Conservation (phyloP, 1,140 invertebrate species). For the Wiebesia pumilae region DNA sequence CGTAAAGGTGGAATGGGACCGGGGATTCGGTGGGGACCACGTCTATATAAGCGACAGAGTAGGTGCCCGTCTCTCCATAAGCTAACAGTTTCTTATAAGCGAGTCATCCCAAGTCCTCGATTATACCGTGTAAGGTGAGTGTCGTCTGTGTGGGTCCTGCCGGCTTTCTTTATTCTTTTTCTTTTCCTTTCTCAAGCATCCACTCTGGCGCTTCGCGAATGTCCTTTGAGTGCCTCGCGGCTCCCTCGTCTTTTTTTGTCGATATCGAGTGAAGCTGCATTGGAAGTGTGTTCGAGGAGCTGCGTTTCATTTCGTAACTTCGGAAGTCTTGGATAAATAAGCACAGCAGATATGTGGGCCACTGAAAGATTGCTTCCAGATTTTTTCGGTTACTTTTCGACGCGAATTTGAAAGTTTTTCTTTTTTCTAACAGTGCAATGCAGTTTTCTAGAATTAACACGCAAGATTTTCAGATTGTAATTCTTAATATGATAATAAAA, state of each 20-base stretch:
- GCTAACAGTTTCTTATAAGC: conserved; percentile 67
- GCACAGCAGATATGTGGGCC: background rate
- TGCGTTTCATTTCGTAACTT: background rate
- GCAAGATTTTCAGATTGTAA: background rate
- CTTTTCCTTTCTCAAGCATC: background rate
- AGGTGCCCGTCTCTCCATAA: conserved; percentile 70
- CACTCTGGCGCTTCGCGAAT: background rate
- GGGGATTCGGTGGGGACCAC: conserved; percentile 64
- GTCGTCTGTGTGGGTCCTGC: background rate
- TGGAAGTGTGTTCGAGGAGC: background rate
- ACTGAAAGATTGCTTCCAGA: background rate
- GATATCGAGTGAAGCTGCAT: background rate
- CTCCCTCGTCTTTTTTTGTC: background rate
- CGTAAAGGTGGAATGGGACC: conserved; percentile 29
- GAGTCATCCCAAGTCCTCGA: conserved; percentile 58
- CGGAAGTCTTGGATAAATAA: background rate
- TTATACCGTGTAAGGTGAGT: conserved; percentile 68
- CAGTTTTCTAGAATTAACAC: background rate
- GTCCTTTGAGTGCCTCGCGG: background rate
- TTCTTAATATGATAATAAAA: background rate
- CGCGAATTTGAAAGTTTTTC: background rate
- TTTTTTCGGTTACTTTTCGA: background rate
- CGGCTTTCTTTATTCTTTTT: background rate
- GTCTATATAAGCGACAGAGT: conserved; percentile 72
- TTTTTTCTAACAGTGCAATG: background rate